Base-by-base conservation (phyloP, 2,888 invertebrate genomes). In the Hedya salicella region DNA sequence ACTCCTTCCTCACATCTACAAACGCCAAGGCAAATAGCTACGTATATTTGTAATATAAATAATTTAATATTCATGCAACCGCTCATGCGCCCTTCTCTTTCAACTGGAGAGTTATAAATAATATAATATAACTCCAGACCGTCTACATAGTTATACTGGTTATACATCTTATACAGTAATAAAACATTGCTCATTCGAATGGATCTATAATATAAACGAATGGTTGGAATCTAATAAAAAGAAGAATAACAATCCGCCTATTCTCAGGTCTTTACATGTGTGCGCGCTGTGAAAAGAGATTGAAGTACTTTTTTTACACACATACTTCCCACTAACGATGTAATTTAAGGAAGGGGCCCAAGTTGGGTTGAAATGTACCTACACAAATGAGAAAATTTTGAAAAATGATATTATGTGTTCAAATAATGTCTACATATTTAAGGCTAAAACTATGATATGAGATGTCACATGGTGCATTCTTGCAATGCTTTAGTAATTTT, bases 221-320 rank as follows among this genome's bases (percentile, higher is more conserved):
- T 79, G 76, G 79, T 83, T 82, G 86, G 85, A 83, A 87, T 86
- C 79, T 82, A 74, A 85, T 82, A 85, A 84, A 86, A 86, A 84
- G 83, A 83, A 82, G 80, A 84, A 79, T 78, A 78, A 76, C 77
- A 75, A 75, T 73, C 80, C 75, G 62, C 70, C 71, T 71, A 71
- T 70, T 70, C 71, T 71, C 71, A 72, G 61, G 71, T 73, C 69
- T 79, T 71, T 71, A 73, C 77, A 77, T 79, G 83, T 81, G 82
- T 78, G 77, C 74, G 77, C 69, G 69, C 68, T 71, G 73, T 78
- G 74, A 74, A 79, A 78, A 81, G 78, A 79, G 77, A 78, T 78
- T 78, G 77, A 78, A 81, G 79, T 77, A 76, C 77, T 76, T 75
- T 77, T 76, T 77, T 76, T 76, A 75, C 70, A 74, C 75, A 74